Evolutionary conservation across 2,113 vertebrate species (phyloP), one percentile per base, ranked within the genome.

Genomic region (Hemibagrus wyckioides): DNA sequence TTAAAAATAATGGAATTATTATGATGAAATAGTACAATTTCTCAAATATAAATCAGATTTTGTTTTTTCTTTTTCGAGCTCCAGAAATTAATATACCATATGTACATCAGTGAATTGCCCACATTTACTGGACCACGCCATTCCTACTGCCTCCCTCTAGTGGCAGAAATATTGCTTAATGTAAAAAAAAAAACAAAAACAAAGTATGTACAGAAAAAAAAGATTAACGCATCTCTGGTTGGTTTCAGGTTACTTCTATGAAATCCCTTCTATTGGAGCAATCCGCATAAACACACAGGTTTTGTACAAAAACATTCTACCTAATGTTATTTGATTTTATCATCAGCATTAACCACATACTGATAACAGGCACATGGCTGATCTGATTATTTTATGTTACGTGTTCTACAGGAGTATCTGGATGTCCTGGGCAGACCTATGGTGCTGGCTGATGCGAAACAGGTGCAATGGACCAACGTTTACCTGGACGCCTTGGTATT

Each of bases 251-350:
- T 99, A 98, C 91, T 99, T 99, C 93, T 99, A 98, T 91, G 98
- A 99, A 96, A 99, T 99, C 85, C 98, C 98, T 0, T 99, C 97
- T 28, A 99, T 99, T 39, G 98, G 98, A 92, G 98, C 98, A 85
- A 99, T 99, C 93, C 95, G 98, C 92, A 99, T 99, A 93, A 99
- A 99, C 93, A 99, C 98, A 81, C 98, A 99, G 97, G 97, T 99
- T 21, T 75, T 87, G 39, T 56, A 54, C 41, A 61, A 61, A 50
- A 41, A 3, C 54, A 30, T 57, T 57, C 25, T 80, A 13, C 15
- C 25, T 39, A 36, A 39, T 28, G 33, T 28, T 59, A 39, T 41
- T 39, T 80, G 7, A 80, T 19, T 14, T 52, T 52, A 2, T 76
- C n/a, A 5, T 25, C n/a, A 1, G 14, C 19, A 80, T 77, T 50